Conservation (phyloP, 2,888 invertebrate genomes). For the Sinelater perroti region DNA sequence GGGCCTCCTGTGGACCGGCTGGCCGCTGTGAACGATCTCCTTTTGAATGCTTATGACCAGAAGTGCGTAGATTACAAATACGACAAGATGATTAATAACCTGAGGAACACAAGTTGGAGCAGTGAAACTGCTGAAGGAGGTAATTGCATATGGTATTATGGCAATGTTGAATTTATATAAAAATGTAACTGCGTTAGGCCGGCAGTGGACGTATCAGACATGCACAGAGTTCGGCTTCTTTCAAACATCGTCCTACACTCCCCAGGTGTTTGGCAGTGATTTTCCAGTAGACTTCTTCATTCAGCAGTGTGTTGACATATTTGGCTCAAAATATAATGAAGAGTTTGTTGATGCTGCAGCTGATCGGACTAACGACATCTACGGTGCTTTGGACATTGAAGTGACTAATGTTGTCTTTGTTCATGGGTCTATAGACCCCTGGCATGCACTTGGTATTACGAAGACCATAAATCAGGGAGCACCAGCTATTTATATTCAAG, state of each 20-base stretch:
- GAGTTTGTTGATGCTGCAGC: conserved; percentile 70
- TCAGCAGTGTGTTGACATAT: conserved; percentile 84
- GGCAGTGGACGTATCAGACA: conserved; percentile 95
- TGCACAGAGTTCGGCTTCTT: conserved; percentile 97
- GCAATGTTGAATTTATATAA: background rate
- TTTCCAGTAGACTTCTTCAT: conserved; percentile 82
- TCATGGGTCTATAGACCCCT: conserved; percentile 90
- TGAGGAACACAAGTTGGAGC: conserved; percentile 75
- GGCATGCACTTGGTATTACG: conserved; percentile 83
- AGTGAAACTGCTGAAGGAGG: conserved; percentile 71
- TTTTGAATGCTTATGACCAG: conserved; percentile 72
- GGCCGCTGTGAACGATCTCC: conserved; percentile 75
- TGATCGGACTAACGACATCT: conserved; percentile 78
- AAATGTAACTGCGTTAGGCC: conserved; percentile 60
- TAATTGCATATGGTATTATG: conserved; percentile 46
- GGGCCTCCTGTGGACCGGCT: conserved; percentile 74
- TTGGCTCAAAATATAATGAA: conserved; percentile 75
- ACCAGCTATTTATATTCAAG: conserved; percentile 79
- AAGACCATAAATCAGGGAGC: conserved; percentile 65
- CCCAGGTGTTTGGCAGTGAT: conserved; percentile 74
- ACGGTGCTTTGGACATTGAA: conserved; percentile 77
- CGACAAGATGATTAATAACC: conserved; percentile 73
- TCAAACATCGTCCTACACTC: conserved; percentile 80
- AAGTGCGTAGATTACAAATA: conserved; percentile 88
- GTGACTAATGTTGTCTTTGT: conserved; percentile 82